Base-by-base conservation (phyloP, 2,797 vertebrate genomes). In the Poecile montanus region DNA sequence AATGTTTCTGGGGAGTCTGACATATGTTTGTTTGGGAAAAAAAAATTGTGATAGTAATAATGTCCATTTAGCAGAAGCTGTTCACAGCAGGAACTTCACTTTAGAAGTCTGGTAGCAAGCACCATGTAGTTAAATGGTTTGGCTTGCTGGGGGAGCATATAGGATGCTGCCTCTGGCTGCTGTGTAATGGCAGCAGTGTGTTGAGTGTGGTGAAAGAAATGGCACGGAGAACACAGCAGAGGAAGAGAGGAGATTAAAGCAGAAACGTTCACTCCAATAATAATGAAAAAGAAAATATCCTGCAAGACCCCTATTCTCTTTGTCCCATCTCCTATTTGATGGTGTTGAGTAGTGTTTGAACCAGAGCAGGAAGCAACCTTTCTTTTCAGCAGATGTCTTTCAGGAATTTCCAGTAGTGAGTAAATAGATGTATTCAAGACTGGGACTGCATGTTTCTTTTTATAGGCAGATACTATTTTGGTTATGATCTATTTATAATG, bases 391-490 rank as follows among this genome's bases (percentile, higher is more conserved):
- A 60, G 20, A 45, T 67, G 38, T 83, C 76, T 96, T 94, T 74
- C 76, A 93, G 82, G 87, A 88, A 96, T 92, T 91, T 78, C 47
- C 32, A 63, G 32, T 84, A 70, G 56, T 53, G 70, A 91, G 51
- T 92, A 92, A 88, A 92, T 62, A 92, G 71, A 89, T 88, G 25
- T 79, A 38, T 50, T 74, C 17, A 16, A 34, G 45, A 27, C 61
- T 87, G 26, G 11, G 54, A 62, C 44, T 93, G 42, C 60, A 26
- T 86, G 34, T 54, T 88, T 88, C 79, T 93, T 96, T 96, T 91
- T 91, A 92, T 88, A 93, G 88, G 27, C 79, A 84, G 71, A 89
- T 79, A 58, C 85, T 96, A 61, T 91, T 96, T 96, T 94, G 84
- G 63, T 73, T 93, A 71, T 34, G 73, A 47, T 76, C 73, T 82